Percentiles rank a stretch among this genome's conserved stretches.
Evolutionary conservation across 2,888 invertebrate species (phyloP).

Genomic region (Erynnis tages): DNA sequence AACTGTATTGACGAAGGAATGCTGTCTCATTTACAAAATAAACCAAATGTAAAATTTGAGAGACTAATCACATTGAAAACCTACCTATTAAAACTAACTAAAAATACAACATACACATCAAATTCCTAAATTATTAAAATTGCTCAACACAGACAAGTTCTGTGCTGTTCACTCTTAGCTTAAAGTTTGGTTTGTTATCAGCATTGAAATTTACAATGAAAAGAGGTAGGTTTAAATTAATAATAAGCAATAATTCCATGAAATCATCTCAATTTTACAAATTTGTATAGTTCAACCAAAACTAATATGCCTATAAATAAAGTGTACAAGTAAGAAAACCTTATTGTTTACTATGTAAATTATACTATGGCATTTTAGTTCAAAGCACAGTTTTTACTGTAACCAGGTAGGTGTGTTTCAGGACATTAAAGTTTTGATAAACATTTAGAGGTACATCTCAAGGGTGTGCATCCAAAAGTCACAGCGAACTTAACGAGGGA

Average conservation of each 20-base stretch:
- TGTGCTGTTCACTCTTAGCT: slow-evolving; percentile 58
- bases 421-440: slow-evolving; percentile 72
- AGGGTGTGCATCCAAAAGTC: slow-evolving; percentile 75
- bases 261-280: slow-evolving; percentile 78
- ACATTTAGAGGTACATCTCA: slow-evolving; percentile 56
- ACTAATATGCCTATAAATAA: slow-evolving; percentile 61
- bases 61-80: slow-evolving; percentile 81
- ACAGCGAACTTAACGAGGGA: slow-evolving; percentile 80
- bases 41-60: slow-evolving; percentile 81
- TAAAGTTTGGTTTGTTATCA: slow-evolving; percentile 77
- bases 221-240: slow-evolving; percentile 78
- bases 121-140: slow-evolving; percentile 70
- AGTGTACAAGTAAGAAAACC: slow-evolving; percentile 41
- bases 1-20: slow-evolving; percentile 82
- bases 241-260: slow-evolving; percentile 65
- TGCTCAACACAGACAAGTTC: slow-evolving; percentile 46
- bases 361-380: slow-evolving; percentile 57
- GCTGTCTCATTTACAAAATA: slow-evolving; percentile 82
- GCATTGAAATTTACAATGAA: slow-evolving; percentile 78
- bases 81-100: slow-evolving; percentile 78
- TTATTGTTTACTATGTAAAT: slow-evolving; percentile 49
- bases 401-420: slow-evolving; percentile 47
- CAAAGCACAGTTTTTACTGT: slow-evolving; percentile 69
- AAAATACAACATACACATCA: slow-evolving; percentile 81
- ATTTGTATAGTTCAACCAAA: slow-evolving; percentile 69